These are phyloP conservation scores for Agonopterix alstromeriana DNA, from an alignment of 2,888 invertebrate species.

Conservation along the genomic window DNA sequence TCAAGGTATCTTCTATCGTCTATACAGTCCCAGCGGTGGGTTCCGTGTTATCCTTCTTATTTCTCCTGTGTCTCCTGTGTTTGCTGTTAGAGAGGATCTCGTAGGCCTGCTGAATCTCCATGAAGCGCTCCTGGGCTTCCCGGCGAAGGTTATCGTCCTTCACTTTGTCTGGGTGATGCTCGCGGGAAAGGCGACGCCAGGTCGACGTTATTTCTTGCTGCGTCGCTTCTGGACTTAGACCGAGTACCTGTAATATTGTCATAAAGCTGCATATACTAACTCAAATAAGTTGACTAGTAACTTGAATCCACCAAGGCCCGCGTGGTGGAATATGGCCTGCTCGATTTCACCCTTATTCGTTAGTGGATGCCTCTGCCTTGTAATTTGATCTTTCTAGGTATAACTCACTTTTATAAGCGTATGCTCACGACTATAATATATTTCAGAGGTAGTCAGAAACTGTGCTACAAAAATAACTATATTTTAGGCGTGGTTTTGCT, in stretches of 20 bases:
- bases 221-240: slow-evolving; percentile 85
- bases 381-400: too few relatives aligned
- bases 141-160: slow-evolving; percentile 82
- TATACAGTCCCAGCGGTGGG: slow-evolving; percentile 9
- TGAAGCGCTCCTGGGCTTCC: slow-evolving; percentile 89
- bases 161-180: slow-evolving; percentile 94
- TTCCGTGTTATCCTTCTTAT: slow-evolving; percentile 81
- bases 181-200: slow-evolving; percentile 88
- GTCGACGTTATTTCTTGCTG: slow-evolving; percentile 90
- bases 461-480: too few relatives aligned
- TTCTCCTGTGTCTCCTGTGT: slow-evolving; percentile 82
- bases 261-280: too few relatives aligned
- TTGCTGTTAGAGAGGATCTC: slow-evolving; percentile 91
- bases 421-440: too few relatives aligned
- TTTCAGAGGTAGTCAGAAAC: too few relatives aligned
- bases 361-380: too few relatives aligned
- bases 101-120: slow-evolving; percentile 95
- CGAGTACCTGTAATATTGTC: slow-evolving; percentile 77
- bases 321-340: too few relatives aligned
- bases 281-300: too few relatives aligned
- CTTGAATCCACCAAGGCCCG: too few relatives aligned
- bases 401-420: too few relatives aligned
- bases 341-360: too few relatives aligned
- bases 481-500: too few relatives aligned
- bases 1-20: slow-evolving; percentile 11